Conservation (phyloP, 2,888 invertebrate genomes). For the Eupithecia vulgata region DNA sequence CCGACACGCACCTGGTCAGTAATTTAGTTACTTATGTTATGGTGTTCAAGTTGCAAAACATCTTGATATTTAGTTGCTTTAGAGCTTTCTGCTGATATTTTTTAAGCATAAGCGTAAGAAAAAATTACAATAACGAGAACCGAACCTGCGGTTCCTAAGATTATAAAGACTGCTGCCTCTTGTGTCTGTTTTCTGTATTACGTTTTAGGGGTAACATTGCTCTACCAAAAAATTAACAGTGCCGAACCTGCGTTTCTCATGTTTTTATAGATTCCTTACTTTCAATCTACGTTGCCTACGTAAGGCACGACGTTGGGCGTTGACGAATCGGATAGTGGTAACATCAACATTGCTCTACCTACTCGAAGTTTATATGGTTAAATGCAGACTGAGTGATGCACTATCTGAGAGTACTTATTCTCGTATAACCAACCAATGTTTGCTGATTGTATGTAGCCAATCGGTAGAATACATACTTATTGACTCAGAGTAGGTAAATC, state of each 20-base stretch:
- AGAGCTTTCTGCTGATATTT: background rate
- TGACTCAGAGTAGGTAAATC: slow-evolving; percentile 66
- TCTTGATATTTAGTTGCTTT: background rate
- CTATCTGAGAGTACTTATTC: background rate
- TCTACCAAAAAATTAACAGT: background rate
- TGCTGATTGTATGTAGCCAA: slow-evolving; percentile 55
- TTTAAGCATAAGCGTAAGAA: no score
- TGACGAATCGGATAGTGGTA: background rate
- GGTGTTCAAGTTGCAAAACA: background rate
- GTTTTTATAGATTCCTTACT: background rate
- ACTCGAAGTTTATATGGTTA: background rate
- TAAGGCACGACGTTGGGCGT: background rate
- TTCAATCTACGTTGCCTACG: background rate
- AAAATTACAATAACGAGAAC: no score
- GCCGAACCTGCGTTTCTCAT: background rate
- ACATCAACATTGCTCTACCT: background rate
- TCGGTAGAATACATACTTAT: slow-evolving; percentile 46
- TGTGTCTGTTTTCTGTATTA: background rate
- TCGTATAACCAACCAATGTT: slow-evolving; percentile 41
- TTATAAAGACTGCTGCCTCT: background rate
- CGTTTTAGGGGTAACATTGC: background rate
- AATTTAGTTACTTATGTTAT: background rate
- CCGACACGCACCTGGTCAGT: background rate
- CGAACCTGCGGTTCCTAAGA: background rate
- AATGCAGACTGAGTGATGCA: background rate